Base-by-base conservation (phyloP, 1,140 invertebrate species). In the Zaprionus gabonicus region DNA sequence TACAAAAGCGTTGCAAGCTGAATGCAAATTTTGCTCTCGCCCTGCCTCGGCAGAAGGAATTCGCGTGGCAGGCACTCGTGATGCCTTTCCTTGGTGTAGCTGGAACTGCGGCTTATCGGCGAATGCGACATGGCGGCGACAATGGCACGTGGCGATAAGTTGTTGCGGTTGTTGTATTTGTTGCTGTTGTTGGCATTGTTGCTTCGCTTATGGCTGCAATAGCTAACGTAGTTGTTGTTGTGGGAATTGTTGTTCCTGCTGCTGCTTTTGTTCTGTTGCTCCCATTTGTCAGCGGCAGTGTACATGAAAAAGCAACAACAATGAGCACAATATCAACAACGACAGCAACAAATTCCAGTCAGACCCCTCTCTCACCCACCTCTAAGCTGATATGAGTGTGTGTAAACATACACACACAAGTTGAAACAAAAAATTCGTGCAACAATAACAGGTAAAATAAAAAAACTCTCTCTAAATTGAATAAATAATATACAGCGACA, bases 91-190 rank as follows among this genome's bases (percentile, higher is more conserved):
- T 23, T 17, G 17, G 25, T 17, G 5, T 4, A 13, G 49, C 3
- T 41, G 63, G 3, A 65, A 53, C n/a, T 17, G 63, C 44, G 65
- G 78, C 72, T 81, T 81, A 76, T 81, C 78, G 78, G 31, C 9
- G 63, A 76, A 81, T 81, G 78, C 78, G 80, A 76, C 79, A 81
- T 77, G 73, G 59, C 58, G 72, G 36, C 59, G 67, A 44, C 78
- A 63, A 71, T 65, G 62, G 70, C 78, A 81, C 78, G 78, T 81
- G 41, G 58, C 62, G 31, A 49, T 70, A 62, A 69, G 58, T 65
- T 57, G 55, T 46, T 59, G 59, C 60, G 74, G 55, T 34, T 57
- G 44, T 20, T 41, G 49, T 53, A 2, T 23, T 23, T 53, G 49
- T 17, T 41, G 49, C 55, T 51, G 25, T 7, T 17, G 4, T 31